Conservation (phyloP, 2,888 invertebrate species). For the Fragum whitleyi region DNA sequence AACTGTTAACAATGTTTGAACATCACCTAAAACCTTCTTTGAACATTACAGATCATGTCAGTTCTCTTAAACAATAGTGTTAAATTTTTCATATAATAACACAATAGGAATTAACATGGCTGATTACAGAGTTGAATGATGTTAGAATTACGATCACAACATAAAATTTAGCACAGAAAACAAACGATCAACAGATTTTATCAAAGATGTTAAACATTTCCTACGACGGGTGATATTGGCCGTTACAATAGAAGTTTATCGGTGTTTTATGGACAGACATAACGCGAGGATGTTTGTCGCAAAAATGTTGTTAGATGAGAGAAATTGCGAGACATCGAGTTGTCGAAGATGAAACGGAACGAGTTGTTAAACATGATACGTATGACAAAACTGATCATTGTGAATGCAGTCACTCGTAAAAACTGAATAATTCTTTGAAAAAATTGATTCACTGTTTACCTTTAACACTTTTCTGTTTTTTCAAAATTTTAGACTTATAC, state of each 20-base stretch:
- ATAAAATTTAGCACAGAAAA: constrained; percentile 43
- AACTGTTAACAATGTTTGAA: too few relatives aligned
- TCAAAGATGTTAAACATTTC: constrained; percentile 62
- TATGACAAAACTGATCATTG: constrained; percentile 10
- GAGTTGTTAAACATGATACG: constrained; percentile 2
- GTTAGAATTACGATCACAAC: constrained; percentile 47
- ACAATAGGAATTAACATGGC: background rate
- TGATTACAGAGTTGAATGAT: constrained; percentile 28
- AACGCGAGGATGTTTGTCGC: constrained; percentile 52
- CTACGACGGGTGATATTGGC: constrained; percentile 43
- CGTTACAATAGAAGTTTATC: constrained; percentile 52
- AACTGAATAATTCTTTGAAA: background rate
- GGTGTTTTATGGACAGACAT: constrained; percentile 57
- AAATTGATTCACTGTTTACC: background rate
- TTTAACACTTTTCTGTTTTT: too few relatives aligned
- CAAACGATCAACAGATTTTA: constrained; percentile 37
- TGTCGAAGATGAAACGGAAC: constrained; percentile 13
- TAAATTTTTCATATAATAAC: constrained; percentile 1
- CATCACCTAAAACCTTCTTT: constrained; percentile 11
- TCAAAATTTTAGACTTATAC: too few relatives aligned
- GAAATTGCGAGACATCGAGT: constrained; percentile 7
- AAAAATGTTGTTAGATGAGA: constrained; percentile 40
- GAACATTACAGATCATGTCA: constrained; percentile 4
- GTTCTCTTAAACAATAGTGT: background rate
- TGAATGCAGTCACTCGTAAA: constrained; percentile 10